These are phyloP conservation scores for Hypotaenidia philippensis DNA, from an alignment of 2,797 vertebrate species.

Conservation along the genomic window DNA sequence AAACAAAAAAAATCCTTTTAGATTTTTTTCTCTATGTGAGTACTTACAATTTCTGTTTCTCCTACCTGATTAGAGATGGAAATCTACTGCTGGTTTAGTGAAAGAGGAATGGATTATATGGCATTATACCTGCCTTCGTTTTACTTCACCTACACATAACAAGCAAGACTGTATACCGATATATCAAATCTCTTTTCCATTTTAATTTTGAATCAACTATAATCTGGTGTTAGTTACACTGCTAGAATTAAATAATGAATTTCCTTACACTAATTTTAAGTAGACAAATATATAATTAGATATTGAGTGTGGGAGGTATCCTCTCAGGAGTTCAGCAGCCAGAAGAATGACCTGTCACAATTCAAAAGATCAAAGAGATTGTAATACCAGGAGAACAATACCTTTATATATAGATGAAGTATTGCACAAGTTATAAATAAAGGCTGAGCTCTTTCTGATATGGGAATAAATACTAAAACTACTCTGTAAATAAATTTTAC, in stretches of 20 bases:
- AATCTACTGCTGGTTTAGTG: not conserved
- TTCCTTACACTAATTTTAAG: not conserved
- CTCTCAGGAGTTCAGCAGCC: not conserved
- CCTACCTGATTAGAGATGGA: not conserved
- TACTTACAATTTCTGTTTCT: not conserved
- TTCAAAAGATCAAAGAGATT: not conserved
- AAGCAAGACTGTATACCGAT: not conserved
- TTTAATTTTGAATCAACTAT: not conserved
- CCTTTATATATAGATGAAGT: not conserved
- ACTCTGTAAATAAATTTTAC: not conserved
- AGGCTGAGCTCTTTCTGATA: not conserved
- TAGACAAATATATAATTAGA: not conserved
- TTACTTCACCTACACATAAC: not conserved
- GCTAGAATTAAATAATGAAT: not conserved
- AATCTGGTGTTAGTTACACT: not conserved
- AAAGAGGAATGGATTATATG: not conserved
- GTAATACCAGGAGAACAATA: not conserved
- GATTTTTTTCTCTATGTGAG: not conserved
- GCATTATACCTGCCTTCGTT: not conserved
- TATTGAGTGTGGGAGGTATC: not conserved
- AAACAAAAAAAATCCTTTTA: not conserved
- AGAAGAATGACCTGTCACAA: not conserved
- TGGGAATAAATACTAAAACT: not conserved
- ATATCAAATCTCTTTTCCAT: not conserved
- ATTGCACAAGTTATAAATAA: not conserved